A percentile compares a stretch with the other conserved stretches of the same genome.
phyloP scores from a whole-genome alignment of 2,888 invertebrate species.

The Conus canariensis region DNA sequence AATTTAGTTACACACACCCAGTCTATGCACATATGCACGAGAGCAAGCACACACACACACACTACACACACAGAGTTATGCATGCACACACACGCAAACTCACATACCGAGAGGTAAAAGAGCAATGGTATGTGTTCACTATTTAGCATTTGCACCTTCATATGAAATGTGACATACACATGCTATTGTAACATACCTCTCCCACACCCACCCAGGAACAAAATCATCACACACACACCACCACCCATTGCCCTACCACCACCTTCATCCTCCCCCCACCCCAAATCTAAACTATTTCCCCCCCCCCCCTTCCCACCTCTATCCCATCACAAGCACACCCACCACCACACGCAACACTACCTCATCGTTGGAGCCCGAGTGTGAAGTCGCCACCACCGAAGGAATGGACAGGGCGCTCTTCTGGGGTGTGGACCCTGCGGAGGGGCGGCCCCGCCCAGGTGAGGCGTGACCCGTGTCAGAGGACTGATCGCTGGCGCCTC shows the following conservation, averaged over 20 bases:
- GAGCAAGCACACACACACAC: background rate
- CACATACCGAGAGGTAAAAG: too few relatives aligned
- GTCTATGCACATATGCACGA: background rate
- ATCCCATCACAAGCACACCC: background rate
- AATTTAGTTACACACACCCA: background rate
- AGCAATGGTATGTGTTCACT: too few relatives aligned
- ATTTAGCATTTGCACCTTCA: too few relatives aligned
- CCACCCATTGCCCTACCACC: background rate
- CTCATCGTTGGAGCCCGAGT: slow-evolving; percentile 35
- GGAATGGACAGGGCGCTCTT: slow-evolving; percentile 29
- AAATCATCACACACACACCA: background rate
- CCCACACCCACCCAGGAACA: background rate
- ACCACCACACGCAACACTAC: background rate
- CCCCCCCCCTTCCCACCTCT: background rate
- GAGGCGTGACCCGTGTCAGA: background rate
- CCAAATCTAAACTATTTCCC: background rate
- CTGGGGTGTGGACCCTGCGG: background rate
- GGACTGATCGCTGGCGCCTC: slow-evolving; percentile 8
- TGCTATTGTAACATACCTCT: too few relatives aligned
- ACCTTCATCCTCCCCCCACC: background rate
- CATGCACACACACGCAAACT: background rate
- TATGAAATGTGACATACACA: too few relatives aligned
- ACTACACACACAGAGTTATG: background rate
- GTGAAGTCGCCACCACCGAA: background rate
- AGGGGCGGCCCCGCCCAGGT: background rate